Evolutionary conservation across 2,888 invertebrate species (phyloP).

Genomic region (Hirtodrosophila confusa): DNA sequence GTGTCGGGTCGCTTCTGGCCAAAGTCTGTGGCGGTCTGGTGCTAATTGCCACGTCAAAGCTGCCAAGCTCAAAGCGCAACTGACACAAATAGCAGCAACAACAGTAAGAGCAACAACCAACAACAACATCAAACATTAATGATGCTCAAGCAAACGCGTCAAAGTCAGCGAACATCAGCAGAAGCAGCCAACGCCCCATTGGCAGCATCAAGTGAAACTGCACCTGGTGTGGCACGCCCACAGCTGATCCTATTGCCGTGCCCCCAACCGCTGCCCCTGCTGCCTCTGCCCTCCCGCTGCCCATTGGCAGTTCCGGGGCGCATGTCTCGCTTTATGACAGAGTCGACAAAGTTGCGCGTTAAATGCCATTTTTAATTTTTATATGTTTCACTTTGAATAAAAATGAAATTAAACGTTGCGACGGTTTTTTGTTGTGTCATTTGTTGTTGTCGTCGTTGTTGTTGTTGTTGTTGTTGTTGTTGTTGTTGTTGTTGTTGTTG

Average conservation of each 20-base stretch:
- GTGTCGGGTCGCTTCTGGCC: slow-evolving; percentile 11
- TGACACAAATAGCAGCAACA: slow-evolving; percentile 24
- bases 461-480: slow-evolving; percentile 19
- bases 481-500: slow-evolving; percentile 24
- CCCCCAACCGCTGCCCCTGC: not conserved
- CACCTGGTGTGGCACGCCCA: slow-evolving; percentile 14
- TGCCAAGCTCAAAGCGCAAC: slow-evolving; percentile 30
- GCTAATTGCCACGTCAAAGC: slow-evolving; percentile 43
- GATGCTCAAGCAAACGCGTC: slow-evolving; percentile 33
- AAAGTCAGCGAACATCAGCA: slow-evolving; percentile 28
- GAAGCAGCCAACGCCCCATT: slow-evolving; percentile 27
- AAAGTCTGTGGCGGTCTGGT: slow-evolving; percentile 13
- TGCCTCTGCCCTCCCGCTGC: too few species aligned
- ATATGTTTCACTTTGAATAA: slow-evolving; percentile 71
- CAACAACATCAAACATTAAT: slow-evolving; percentile 50
- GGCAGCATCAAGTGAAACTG: slow-evolving; percentile 39
- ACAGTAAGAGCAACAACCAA: too few species aligned
- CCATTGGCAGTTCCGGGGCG: slow-evolving; percentile 18
- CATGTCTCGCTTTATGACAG: slow-evolving; percentile 59
- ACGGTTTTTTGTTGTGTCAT: slow-evolving; percentile 11
- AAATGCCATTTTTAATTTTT: slow-evolving; percentile 75
- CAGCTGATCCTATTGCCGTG: not conserved
- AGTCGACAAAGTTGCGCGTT: slow-evolving; percentile 69
- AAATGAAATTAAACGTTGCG: slow-evolving; percentile 69
- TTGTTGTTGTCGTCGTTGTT: too few species aligned